Evolutionary conservation across 2,888 invertebrate genomes (phyloP).

Genomic region (Rugalucina vietnamica): DNA sequence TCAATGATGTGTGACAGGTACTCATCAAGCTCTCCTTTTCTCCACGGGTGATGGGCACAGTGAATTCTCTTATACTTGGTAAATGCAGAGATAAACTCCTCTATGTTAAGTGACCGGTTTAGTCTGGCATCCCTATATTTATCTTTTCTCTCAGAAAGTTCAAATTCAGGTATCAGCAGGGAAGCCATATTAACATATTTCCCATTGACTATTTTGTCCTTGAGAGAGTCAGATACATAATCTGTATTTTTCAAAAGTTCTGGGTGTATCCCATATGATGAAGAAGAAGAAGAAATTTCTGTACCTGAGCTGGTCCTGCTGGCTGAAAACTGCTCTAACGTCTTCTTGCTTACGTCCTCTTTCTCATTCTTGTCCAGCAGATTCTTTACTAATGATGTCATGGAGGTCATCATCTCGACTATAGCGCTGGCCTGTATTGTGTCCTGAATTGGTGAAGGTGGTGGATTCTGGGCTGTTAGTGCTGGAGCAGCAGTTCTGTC

Average conservation of each 20-base stretch:
- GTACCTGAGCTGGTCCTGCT: neutral
- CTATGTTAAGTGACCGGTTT: neutral
- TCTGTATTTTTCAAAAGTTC: neutral
- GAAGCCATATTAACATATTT: neutral
- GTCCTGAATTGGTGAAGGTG: neutral
- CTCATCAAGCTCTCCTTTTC: neutral
- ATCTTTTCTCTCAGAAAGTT: neutral
- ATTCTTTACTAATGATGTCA: neutral
- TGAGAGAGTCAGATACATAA: neutral
- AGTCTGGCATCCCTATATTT: neutral
- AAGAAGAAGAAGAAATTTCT: neutral
- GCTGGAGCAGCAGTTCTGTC: neutral
- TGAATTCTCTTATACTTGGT: neutral
- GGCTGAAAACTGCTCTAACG: neutral
- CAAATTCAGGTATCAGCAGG: neutral
- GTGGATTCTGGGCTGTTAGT: neutral
- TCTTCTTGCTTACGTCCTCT: neutral
- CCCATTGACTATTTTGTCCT: neutral
- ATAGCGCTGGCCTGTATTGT: too few species aligned
- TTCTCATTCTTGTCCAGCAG: neutral
- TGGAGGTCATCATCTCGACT: neutral
- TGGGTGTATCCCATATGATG: neutral
- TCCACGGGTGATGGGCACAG: neutral
- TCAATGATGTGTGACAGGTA: neutral
- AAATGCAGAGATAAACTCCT: neutral